Conservation (phyloP, 2,888 invertebrate species). For the Bellardia pandia region DNA sequence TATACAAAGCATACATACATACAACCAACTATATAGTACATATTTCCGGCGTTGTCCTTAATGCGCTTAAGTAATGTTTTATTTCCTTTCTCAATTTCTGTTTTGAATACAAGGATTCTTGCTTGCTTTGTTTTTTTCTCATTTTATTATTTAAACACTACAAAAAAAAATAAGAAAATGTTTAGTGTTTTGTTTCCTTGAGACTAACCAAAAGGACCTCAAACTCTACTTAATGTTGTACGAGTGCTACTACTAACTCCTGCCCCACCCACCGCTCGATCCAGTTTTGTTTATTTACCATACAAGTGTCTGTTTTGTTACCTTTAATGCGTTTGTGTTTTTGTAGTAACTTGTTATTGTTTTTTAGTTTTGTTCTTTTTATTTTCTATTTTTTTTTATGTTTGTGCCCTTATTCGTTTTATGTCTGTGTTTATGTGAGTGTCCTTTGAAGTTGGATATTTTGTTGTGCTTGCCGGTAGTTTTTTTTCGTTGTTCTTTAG, state of each 20-base stretch:
- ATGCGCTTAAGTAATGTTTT: conserved; percentile 74
- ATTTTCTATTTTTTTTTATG: neutral
- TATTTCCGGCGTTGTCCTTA: conserved; percentile 70
- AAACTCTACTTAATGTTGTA: neutral
- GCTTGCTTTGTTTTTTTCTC: conserved; percentile 1
- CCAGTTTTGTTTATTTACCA: conserved; percentile 23
- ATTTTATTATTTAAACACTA: conserved; percentile 51
- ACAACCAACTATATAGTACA: conserved; percentile 10
- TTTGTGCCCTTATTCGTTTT: conserved; percentile 38
- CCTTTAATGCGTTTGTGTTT: conserved; percentile 54
- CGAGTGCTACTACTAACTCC: neutral
- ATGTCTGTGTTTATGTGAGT: conserved; percentile 43
- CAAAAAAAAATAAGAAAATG: conserved; percentile 14
- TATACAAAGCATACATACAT: neutral
- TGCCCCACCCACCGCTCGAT: neutral
- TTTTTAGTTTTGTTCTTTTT: neutral
- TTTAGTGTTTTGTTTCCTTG: conserved; percentile 43
- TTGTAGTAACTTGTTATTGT: conserved; percentile 24
- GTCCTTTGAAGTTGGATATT: conserved; percentile 73
- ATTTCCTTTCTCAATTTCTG: conserved; percentile 69
- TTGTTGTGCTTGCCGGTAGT: conserved; percentile 30
- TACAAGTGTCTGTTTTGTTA: conserved; percentile 54
- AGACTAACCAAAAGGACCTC: conserved; percentile 15
- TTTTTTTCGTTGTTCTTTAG: conserved; percentile 21
- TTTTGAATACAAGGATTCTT: conserved; percentile 51